Base-by-base conservation (phyloP, 2,113 vertebrate genomes). In the Suricata suricatta region DNA sequence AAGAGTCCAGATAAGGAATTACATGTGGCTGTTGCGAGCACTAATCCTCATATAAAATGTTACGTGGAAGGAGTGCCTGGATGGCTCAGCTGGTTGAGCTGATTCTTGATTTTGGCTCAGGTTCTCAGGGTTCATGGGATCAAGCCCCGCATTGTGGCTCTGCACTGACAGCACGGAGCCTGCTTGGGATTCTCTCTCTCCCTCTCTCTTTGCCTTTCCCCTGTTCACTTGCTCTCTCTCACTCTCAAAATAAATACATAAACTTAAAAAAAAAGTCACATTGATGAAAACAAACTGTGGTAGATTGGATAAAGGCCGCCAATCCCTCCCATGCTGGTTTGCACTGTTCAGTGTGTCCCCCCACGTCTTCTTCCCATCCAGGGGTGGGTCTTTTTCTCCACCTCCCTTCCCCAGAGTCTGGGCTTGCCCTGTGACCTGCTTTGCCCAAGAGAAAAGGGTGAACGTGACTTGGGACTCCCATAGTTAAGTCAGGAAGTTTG, bases 401-500 rank as follows among this genome's bases (percentile, higher is more conserved):
- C 21, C 7, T 25, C 23, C 44, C 5, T 23, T 44, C 17, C 66
- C 17, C n/a, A 38, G 41, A 84, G 12, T 92, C 63, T 85, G 31
- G 93, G 44, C 63, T 93, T 60, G 77, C 52, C 79, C 74, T 72
- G n/a, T 92, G 54, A 86, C 23, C 72, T 79, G 88, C 50, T 93
- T 82, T 47, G 13, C 23, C 33, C 60, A 44, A 74, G 3, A 60
- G 54, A 85, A 79, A 16, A 25, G 27, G 64, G 5, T 13, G 33
- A 77, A 72, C 83, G 47, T 63, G 81, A 97, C 68, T 76, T 68
- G 27, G 7, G 31, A 57, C 63, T 63, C 25, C 19, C 27, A 81
- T 2, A n/a, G 13, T 90, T 72, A 74, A 47, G 12, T 68, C 71
- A 76, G 83, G 77, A 96, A 92, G 71, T 79, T 92, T 95, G 77